A percentile compares a stretch with the other conserved stretches of the same genome.
Conservation (phyloP, 1,140 invertebrate species). For the Drosophila parabipectinata region DNA sequence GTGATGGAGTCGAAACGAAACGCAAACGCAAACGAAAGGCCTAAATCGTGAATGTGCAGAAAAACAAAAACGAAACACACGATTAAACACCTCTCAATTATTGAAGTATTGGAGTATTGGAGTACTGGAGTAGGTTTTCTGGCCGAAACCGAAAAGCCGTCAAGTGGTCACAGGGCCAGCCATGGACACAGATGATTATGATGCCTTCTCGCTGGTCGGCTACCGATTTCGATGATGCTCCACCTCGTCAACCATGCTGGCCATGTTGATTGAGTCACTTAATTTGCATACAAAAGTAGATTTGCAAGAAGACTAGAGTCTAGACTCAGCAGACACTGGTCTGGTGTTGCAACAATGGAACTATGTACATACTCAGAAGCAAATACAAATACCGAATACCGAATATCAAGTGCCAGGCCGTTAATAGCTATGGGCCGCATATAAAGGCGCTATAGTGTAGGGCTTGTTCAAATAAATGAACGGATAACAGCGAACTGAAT, state of each 20-base stretch:
- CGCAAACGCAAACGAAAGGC: slow-evolving; percentile 26
- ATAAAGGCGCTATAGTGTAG: slow-evolving; percentile 55
- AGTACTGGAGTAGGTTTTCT: slow-evolving; percentile 36
- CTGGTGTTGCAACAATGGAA: slow-evolving; percentile 66
- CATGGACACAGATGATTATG: slow-evolving; percentile 74
- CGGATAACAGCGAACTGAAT: slow-evolving; percentile 14
- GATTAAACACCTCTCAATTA: slow-evolving; percentile 84
- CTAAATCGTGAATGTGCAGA: slow-evolving; percentile 76
- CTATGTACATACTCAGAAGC: slow-evolving; percentile 22
- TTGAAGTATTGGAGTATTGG: slow-evolving; percentile 11
- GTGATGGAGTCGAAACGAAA: slow-evolving; percentile 38
- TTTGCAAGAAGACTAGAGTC: slow-evolving; percentile 57
- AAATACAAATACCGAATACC: slow-evolving; percentile 18
- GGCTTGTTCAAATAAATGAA: slow-evolving; percentile 62
- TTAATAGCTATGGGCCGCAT: slow-evolving; percentile 59
- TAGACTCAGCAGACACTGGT: background rate
- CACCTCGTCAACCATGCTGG: slow-evolving; percentile 9
- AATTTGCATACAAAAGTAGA: slow-evolving; percentile 81
- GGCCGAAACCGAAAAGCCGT: slow-evolving; percentile 54
- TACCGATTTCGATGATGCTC: slow-evolving; percentile 20
- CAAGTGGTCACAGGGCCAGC: slow-evolving; percentile 51
- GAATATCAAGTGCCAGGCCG: slow-evolving; percentile 54
- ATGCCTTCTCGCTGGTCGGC: slow-evolving; percentile 50
- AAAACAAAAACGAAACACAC: slow-evolving; percentile 77
- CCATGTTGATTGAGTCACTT: slow-evolving; percentile 74